Conservation (phyloP, 2,888 invertebrate genomes). For the Hesperia comma region DNA sequence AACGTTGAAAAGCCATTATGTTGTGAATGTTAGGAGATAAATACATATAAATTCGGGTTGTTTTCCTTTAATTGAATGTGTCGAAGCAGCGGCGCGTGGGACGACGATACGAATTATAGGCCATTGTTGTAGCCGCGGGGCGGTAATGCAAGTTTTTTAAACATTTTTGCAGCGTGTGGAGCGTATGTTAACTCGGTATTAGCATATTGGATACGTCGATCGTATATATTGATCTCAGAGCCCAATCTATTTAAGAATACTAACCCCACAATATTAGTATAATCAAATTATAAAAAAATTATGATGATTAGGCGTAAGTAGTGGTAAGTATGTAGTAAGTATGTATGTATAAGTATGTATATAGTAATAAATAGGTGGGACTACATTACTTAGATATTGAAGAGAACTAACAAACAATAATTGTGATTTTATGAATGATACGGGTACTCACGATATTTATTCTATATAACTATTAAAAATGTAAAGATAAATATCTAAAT, state of each 20-base stretch:
- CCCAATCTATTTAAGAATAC: background rate
- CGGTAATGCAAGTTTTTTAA: conserved; percentile 47
- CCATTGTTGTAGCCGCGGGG: conserved; percentile 64
- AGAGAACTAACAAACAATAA: no score
- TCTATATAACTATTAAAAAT: no score
- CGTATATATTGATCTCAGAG: conserved; percentile 6
- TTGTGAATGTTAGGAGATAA: conserved; percentile 40
- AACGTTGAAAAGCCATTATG: conserved; percentile 20
- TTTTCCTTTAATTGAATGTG: conserved; percentile 61
- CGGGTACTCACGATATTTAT: no score
- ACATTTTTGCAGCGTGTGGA: conserved; percentile 42
- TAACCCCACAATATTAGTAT: no score
- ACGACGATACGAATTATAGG: conserved; percentile 65
- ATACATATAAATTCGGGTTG: conserved; percentile 48
- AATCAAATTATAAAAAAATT: no score
- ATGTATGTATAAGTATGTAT: no score
- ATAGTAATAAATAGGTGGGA: no score
- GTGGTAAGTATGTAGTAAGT: no score
- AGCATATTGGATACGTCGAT: conserved; percentile 25
- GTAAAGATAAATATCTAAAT: no score
- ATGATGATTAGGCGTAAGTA: no score
- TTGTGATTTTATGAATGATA: no score
- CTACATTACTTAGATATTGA: no score
- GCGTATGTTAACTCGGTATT: conserved; percentile 18
- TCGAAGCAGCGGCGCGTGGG: conserved; percentile 62